A percentile compares a stretch with the other conserved stretches of the same genome.
phyloP scores from a whole-genome alignment of 1,140 invertebrate species.

The Galendromus occidentalis region DNA sequence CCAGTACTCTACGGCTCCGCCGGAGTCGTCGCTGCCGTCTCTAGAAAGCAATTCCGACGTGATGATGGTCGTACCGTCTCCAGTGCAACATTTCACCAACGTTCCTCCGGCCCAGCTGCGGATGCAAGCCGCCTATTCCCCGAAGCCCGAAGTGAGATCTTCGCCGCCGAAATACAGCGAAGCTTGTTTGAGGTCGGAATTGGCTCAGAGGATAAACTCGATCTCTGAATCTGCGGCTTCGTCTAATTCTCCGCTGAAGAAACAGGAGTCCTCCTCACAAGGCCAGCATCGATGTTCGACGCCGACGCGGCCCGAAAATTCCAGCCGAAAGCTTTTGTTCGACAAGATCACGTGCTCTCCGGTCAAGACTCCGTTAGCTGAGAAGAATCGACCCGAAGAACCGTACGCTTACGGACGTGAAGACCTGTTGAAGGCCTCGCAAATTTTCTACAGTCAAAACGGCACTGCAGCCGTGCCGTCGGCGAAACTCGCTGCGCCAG shows the following conservation, averaged over 20 bases:
- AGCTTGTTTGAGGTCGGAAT: not conserved
- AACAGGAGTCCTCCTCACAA: not conserved
- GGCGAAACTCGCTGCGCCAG: no score
- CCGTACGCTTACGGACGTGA: not conserved
- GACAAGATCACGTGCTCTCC: not conserved
- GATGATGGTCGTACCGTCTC: not conserved
- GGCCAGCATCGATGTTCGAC: not conserved
- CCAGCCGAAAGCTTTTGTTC: not conserved
- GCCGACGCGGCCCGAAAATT: not conserved
- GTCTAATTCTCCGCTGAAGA: not conserved
- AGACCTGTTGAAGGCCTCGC: not conserved
- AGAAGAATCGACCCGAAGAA: not conserved
- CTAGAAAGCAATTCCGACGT: conserved; percentile 5
- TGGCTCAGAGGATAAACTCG: not conserved
- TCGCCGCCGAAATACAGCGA: not conserved
- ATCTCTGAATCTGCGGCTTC: not conserved
- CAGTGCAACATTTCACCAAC: conserved; percentile 5
- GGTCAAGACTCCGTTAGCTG: not conserved
- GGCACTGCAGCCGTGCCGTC: not conserved
- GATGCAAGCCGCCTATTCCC: not conserved
- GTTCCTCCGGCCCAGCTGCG: not conserved
- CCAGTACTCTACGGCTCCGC: not conserved
- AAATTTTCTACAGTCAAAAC: not conserved
- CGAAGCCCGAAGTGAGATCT: not conserved
- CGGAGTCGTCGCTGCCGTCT: not conserved